A percentile compares a stretch with the other conserved stretches of the same genome.
Evolutionary conservation across 2,113 vertebrate genomes (phyloP).

Genomic region (Heptranchias perlo): DNA sequence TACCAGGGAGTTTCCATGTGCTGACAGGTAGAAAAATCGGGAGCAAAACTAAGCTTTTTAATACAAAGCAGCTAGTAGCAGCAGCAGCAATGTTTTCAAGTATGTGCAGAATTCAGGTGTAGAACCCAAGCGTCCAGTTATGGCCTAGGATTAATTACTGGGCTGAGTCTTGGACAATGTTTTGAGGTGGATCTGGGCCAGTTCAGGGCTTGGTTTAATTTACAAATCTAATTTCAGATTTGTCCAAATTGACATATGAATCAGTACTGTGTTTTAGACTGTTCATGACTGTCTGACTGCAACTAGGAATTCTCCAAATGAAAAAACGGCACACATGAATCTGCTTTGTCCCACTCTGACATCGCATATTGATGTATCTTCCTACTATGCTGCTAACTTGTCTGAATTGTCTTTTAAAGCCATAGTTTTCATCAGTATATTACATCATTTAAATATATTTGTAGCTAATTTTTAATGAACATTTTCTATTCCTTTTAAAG

Average conservation of each 20-base stretch:
- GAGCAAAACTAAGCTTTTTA: background rate
- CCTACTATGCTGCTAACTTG: slow-evolving; percentile 45
- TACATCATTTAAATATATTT: background rate
- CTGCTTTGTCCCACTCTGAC: background rate
- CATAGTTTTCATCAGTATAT: background rate
- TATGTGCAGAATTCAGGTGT: background rate
- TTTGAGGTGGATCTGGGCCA: background rate
- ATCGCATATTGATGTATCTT: background rate
- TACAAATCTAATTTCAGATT: background rate
- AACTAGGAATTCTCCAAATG: background rate
- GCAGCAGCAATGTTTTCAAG: background rate
- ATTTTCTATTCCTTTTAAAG: slow-evolving; percentile 53
- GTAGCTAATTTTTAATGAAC: background rate
- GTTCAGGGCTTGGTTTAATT: background rate
- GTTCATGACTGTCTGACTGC: background rate
- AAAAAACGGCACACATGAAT: background rate
- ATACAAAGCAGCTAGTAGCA: background rate
- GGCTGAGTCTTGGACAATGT: background rate
- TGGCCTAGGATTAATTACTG: background rate
- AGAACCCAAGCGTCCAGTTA: background rate
- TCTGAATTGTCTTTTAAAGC: slow-evolving; percentile 40
- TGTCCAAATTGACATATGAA: background rate
- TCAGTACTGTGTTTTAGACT: background rate
- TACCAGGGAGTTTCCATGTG: background rate
- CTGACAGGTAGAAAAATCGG: background rate